Percentiles rank a stretch among this genome's conserved stretches.
Evolutionary conservation across 2,113 vertebrate genomes (phyloP).

Genomic region (Myotis lucifugus): DNA sequence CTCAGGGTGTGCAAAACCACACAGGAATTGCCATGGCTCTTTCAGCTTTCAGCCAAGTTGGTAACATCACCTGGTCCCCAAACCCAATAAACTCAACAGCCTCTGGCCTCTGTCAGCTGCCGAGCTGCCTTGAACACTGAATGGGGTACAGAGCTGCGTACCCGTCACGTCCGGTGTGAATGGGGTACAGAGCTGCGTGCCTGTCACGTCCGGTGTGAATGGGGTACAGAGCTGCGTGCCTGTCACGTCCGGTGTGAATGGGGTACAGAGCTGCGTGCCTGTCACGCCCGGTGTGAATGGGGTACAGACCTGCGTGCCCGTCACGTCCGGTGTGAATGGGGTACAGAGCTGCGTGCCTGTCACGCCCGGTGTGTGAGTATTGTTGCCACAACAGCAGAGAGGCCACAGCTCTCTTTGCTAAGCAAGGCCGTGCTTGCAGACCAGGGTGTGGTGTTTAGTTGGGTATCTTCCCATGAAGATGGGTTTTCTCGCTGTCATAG

Average conservation of each 20-base stretch:
- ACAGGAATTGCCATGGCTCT: background rate
- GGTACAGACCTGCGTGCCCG: too few species aligned
- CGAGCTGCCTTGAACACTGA: background rate
- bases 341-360: too few species aligned
- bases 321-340: too few species aligned
- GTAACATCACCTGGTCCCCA: too few species aligned
- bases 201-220: too few species aligned
- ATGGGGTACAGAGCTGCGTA: background rate
- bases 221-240: too few species aligned
- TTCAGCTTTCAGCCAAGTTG: too few species aligned
- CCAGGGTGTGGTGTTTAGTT: background rate
- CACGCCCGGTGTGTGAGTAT: too few species aligned
- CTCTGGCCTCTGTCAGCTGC: background rate
- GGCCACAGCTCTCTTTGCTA: background rate
- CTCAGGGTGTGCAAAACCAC: background rate
- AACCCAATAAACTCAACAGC: background rate
- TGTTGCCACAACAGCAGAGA: background rate
- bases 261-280: too few species aligned
- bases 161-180: fast-evolving
- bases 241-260: too few species aligned
- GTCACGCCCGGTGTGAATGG: too few species aligned
- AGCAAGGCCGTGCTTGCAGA: background rate
- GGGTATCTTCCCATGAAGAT: background rate
- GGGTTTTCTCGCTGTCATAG: background rate
- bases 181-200: too few species aligned